Evolutionary conservation across 2,797 vertebrate species (phyloP).

Genomic region (Aphelocoma californica): DNA sequence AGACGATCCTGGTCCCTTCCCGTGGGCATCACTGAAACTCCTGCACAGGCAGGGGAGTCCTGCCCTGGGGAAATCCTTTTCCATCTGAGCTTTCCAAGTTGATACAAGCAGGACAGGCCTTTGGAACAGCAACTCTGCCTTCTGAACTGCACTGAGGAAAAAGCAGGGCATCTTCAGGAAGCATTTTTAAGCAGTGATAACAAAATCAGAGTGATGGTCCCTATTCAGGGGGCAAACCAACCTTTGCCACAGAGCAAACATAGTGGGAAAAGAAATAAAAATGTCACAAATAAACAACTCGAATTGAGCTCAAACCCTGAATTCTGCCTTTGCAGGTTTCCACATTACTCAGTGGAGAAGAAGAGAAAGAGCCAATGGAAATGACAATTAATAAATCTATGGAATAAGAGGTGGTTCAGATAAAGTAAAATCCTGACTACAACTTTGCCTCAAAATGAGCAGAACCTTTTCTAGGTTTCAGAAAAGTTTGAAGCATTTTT

Average conservation of each 20-base stretch:
- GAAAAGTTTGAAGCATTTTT: background rate
- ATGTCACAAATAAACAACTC: background rate
- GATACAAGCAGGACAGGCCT: background rate
- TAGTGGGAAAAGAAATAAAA: background rate
- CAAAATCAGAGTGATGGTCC: constrained; percentile 51
- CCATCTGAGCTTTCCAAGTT: background rate
- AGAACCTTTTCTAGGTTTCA: background rate
- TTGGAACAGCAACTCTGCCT: background rate
- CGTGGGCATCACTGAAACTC: background rate
- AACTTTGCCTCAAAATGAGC: background rate
- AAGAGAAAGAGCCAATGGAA: background rate
- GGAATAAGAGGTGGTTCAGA: background rate
- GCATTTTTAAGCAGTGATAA: constrained; percentile 8
- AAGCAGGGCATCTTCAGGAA: background rate
- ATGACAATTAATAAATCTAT: background rate
- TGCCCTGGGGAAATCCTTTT: background rate
- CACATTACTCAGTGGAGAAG: background rate
- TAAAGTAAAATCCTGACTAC: background rate
- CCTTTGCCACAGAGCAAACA: background rate
- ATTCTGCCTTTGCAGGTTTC: background rate
- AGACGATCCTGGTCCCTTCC: background rate
- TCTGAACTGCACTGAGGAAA: background rate
- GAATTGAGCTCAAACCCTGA: background rate
- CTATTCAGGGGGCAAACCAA: constrained; percentile 22
- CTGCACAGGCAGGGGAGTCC: background rate